These are phyloP conservation scores for Corapipo altera DNA, from an alignment of 2,113 vertebrate genomes.

Conservation along the genomic window DNA sequence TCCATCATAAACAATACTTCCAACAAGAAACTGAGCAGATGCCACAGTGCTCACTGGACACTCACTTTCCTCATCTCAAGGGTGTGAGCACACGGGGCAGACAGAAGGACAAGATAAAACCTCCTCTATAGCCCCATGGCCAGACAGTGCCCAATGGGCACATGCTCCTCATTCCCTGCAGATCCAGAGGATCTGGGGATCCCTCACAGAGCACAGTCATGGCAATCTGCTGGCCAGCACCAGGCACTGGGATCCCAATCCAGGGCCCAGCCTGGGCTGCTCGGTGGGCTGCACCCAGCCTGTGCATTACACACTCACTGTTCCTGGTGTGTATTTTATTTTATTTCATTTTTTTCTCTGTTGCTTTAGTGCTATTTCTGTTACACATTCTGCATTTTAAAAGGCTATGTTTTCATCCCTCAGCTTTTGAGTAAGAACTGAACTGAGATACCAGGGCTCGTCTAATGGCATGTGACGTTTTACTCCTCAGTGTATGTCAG, in stretches of 20 bases:
- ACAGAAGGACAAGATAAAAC: background rate
- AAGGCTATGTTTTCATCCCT: background rate
- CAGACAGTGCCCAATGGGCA: background rate
- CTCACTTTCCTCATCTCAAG: background rate
- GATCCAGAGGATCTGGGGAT: background rate
- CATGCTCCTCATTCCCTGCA: too few relatives aligned
- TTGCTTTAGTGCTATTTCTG: background rate
- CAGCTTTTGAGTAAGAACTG: background rate
- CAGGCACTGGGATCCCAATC: background rate
- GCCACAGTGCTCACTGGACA: too few relatives aligned
- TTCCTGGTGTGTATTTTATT: background rate
- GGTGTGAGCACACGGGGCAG: rapidly evolving
- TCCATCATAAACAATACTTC: background rate
- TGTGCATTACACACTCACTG: background rate
- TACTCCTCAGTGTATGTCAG: background rate
- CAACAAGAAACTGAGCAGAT: background rate
- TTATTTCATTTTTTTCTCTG: background rate
- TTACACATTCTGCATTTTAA: background rate
- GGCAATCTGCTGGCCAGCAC: rapidly evolving
- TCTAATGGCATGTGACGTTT: background rate
- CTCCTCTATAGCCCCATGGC: background rate
- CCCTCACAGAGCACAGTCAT: background rate
- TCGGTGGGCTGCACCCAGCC: background rate
- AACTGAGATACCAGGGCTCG: background rate
- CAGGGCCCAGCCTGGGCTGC: background rate